Conservation (phyloP, 2,888 invertebrate genomes). For the Didymodactylos carnosus region DNA sequence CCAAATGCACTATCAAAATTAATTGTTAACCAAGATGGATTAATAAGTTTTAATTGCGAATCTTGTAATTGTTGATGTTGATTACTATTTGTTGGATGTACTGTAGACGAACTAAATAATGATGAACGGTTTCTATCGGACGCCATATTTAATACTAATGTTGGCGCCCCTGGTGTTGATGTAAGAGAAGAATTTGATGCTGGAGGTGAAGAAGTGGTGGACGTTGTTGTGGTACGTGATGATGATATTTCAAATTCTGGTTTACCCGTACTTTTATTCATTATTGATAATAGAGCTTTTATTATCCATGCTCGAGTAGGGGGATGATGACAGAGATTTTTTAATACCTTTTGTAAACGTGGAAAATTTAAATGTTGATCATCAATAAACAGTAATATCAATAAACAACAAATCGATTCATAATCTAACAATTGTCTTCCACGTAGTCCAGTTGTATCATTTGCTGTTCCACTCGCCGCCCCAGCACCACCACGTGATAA, state of each 20-base stretch:
- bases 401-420: slow-evolving; percentile 56
- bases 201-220: background rate
- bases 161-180: background rate
- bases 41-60: background rate
- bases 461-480: background rate
- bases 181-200: background rate
- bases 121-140: background rate
- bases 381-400: slow-evolving; percentile 60
- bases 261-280: slow-evolving; percentile 44
- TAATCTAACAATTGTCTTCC: slow-evolving; percentile 43
- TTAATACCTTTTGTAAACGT: slow-evolving; percentile 54
- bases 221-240: background rate
- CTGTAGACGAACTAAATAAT: background rate
- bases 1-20: slow-evolving; percentile 13
- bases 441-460: background rate
- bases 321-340: slow-evolving; percentile 58
- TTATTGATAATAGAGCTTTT: slow-evolving; percentile 45
- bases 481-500: background rate
- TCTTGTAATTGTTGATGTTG: too few species aligned
- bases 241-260: background rate
- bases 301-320: slow-evolving; percentile 65
- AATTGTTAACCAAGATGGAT: slow-evolving; percentile 13
- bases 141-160: background rate
- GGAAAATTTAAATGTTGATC: slow-evolving; percentile 58
- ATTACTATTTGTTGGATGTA: background rate